Base-by-base conservation (phyloP, 2,888 invertebrate genomes). In the Chironomus tentans region DNA sequence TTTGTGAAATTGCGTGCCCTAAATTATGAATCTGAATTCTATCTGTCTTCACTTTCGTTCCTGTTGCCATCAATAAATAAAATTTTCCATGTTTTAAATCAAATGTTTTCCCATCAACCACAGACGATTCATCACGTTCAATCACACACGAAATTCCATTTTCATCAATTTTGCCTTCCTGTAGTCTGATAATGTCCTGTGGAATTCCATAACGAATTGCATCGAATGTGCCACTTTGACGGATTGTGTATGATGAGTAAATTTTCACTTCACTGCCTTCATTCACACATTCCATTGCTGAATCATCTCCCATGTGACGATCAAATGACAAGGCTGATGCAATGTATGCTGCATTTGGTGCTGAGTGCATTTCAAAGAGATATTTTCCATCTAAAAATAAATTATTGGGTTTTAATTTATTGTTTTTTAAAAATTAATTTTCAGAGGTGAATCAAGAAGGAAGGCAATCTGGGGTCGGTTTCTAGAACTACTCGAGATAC, bases 241-340 rank as follows among this genome's bases (percentile, higher is more conserved):
- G 87, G 24, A 87, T 86, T 0, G 92, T 93, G 87, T 90, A 91
- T 0, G 92, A 92, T 79, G 91, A 89, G 80, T 88, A 90, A 7
- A 88, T 81, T 28, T 83, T 83, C 2, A 91, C 85, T 73, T 86
- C 82, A 4, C 88, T 88, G 50, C 87, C 88, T 78, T 89, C 88
- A 73, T 89, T 87, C 4, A 90, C 88, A 80, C 94, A 94, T 80
- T 93, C 94, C 81, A 92, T 89, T 0, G 93, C 92, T 78, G 92
- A 91, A 82, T 95, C 95, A 46, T 91, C 90, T 18, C 94, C 94
- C 95, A 95, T 95, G 81, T 88, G 88, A 61, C 84, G 86, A 80
- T 95, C 94, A 62, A 85, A 81, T 12, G 93, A 93, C 10, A 94
- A 83, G 0, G 89, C 93, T 7, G 92, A 87, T 0, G 91, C 92